Evolutionary conservation across 35 echinoderm and acorn worm species (phyloP), one percentile per base, ranked within the genome.

Genomic region (Lytechinus variegatus): DNA sequence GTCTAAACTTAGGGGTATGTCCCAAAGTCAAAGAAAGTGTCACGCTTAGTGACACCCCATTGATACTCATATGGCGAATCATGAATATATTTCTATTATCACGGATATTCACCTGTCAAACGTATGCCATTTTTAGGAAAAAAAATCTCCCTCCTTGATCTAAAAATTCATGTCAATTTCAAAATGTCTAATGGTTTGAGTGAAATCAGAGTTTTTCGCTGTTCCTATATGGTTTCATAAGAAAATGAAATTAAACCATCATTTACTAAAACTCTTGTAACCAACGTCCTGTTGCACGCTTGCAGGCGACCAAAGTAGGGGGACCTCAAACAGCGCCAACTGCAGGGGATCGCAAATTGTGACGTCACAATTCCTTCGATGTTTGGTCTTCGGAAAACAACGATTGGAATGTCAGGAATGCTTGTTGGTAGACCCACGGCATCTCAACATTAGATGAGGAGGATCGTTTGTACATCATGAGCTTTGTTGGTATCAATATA

Each of bases 321-420:
- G 88, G 33, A 21, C 88, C n/a, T 90, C 88, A 44, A 90, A 90
- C 88, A 90, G 88, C 88, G 88, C 88, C 88, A 12, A 90, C 88
- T 90, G 0, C 88, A 52, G 88, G 88, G 16, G 88, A 52, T 54
- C 29, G 52, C 88, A 44, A 33, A 90, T 52, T 52, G 16, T 90
- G 88, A 90, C 88, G 88, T 90, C 88, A 90, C 88, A 90, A 79
- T 54, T 90, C 88, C 88, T 19, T 6, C 28, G 88, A 44, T 14
- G 88, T 90, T 90, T 54, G 88, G 28, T 90, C 88, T 44, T 90
- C 27, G 29, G 88, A 90, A 90, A 90, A 54, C 52, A 90, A 90
- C 88, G 88, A 44, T 13, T 13, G 88, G 88, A 90, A 90, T 90
- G 29, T 54, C 4, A 90, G 27, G 88, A 90, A 90, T 90, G 88